Evolutionary conservation across 2,113 vertebrate species (phyloP), one percentile per base, ranked within the genome.

Genomic region (Phalacrocorax carbo): DNA sequence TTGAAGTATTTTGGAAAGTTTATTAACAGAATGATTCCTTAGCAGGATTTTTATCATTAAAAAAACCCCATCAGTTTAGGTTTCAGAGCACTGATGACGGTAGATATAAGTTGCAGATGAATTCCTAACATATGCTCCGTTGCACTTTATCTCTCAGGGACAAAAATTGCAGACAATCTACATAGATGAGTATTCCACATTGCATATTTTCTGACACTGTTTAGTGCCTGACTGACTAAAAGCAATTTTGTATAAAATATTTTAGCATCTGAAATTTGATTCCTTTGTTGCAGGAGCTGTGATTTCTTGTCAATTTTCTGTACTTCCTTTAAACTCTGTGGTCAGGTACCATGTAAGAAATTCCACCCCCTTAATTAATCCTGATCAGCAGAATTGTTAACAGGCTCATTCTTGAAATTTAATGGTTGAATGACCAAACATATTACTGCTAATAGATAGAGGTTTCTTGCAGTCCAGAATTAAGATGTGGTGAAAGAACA

Each of bases 321-420:
- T 62, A 23, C 52, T 79, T 71, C 38, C 26, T 78, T 48, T 80
- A 27, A 71, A 40, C 21, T 64, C 66, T 64, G 21, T 84, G 82
- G 80, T 88, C 88, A 82, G 82, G 75, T 66, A 65, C 93, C 30
- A 16, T 93, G 69, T 48, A 76, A 82, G 61, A 87, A 90, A 82
- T 94, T 61, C 58, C 22, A 69, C 52, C 48, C 13, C 9, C 69
- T 62, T 82, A 84, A 94, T 95, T 85, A 91, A 93, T 92, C 86
- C 81, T 66, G 23, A 82, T 95, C 76, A 93, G 72, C 86, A 83
- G 88, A 78, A 80, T 86, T 71, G 49, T 88, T 83, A 94, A 88
- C 26, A 46, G 81, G 69, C 14, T 4, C 38, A 76, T 86, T 85
- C 69, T 55, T 91, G 70, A 82, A 71, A 91, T 82, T 10, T 57